These are phyloP conservation scores for Limnephilus rhombicus DNA, from an alignment of 2,888 invertebrate genomes.

Conservation along the genomic window DNA sequence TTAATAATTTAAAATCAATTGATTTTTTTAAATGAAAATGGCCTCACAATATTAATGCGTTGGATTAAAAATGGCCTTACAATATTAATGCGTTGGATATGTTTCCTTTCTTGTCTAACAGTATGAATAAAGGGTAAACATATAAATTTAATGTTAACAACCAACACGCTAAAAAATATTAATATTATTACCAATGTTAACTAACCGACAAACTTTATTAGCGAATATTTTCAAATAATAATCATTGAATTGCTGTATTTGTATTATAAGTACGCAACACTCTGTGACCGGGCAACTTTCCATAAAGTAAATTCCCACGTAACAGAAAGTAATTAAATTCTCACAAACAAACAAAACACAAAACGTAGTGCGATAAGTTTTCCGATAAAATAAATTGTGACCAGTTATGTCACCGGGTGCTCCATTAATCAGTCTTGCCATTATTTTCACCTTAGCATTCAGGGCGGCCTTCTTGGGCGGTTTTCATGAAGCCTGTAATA, in stretches of 20 bases:
- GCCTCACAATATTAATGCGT: no score
- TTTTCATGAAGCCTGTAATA: constrained; percentile 25
- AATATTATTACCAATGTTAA: not conserved
- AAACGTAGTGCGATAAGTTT: constrained; percentile 13
- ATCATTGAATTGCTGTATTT: not conserved
- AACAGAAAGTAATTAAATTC: not conserved
- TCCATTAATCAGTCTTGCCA: constrained; percentile 19
- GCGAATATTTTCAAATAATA: not conserved
- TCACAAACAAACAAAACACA: constrained; percentile 31
- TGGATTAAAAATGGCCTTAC: no score
- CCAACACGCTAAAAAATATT: no score
- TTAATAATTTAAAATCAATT: not conserved
- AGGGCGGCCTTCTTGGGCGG: not conserved
- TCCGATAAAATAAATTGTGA: constrained; percentile 38
- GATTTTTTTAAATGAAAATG: no score
- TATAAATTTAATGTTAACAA: no score
- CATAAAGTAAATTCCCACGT: not conserved
- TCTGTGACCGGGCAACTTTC: not conserved
- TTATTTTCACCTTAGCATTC: constrained; percentile 38
- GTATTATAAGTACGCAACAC: not conserved
- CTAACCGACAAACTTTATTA: not conserved
- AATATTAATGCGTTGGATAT: not conserved
- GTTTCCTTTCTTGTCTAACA: not conserved
- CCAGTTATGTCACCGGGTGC: not conserved
- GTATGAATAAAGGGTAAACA: no score